Evolutionary conservation across 2,797 vertebrate genomes (phyloP).

Genomic region (Potorous gilbertii): DNA sequence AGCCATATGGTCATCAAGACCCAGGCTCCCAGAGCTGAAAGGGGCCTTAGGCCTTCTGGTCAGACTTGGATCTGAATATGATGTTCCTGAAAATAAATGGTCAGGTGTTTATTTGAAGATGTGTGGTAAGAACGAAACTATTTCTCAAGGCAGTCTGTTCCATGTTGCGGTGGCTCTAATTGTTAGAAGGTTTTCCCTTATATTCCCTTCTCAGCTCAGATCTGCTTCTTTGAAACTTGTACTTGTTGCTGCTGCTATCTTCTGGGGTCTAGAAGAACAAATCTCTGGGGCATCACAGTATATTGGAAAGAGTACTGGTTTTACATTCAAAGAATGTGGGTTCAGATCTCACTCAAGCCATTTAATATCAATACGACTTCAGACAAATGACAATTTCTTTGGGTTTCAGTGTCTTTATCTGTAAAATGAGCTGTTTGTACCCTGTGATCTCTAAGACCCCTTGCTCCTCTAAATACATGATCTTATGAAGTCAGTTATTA

Average conservation of each 20-base stretch:
- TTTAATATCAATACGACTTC: neutral
- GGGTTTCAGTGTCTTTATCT: neutral
- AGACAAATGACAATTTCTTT: neutral
- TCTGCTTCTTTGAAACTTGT: neutral
- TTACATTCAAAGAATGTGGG: neutral
- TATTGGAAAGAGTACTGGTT: neutral
- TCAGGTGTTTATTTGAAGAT: neutral
- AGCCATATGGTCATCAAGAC: neutral
- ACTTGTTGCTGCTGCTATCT: neutral
- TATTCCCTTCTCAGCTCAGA: too few species aligned
- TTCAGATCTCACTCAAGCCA: neutral
- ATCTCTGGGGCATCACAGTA: neutral
- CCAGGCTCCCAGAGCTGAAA: neutral
- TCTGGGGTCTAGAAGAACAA: neutral
- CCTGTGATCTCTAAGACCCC: neutral
- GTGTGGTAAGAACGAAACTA: neutral
- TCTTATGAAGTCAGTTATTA: neutral
- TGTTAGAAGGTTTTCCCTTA: neutral
- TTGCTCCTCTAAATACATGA: neutral
- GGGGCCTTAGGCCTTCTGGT: neutral
- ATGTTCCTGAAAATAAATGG: neutral
- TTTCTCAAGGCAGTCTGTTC: neutral
- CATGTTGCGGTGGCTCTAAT: neutral
- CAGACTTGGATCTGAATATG: neutral
- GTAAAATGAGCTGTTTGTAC: neutral